Evolutionary conservation across 2,888 invertebrate species (phyloP), one percentile per base, ranked within the genome.

Genomic region (Philonicus albiceps): DNA sequence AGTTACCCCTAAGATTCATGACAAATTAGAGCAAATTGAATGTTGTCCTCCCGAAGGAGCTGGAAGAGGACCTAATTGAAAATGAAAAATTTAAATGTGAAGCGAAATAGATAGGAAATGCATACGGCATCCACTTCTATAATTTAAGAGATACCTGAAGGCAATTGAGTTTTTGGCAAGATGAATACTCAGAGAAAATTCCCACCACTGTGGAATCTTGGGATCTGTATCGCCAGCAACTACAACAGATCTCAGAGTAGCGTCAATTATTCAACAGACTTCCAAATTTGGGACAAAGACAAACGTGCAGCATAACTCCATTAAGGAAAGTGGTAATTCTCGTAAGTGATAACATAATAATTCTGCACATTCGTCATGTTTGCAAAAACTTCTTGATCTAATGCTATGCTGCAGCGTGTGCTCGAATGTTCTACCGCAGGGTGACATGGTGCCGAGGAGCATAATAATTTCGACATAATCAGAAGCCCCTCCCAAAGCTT

Each of bases 261-360:
- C 64, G 27, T 37, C 81, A 83, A 83, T 83, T 64, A 83, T 83
- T 55, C 81, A 64, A 27, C 37, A 83, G 37, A 64, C 81, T 83
- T 78, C 30, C 78, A 13, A 30, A 43, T 78, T 43, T 7, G 49
- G 74, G 13, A 31, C 1, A 7, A 43, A 78, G 30, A 43, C 43
- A 78, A 78, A 30, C 78, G 43, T 49, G 43, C 43, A 76, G 34
- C 49, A 37, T 22, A 49, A 43, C 49, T 27, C 49, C 78, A 49
- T 78, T 78, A 49, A 11, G 27, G 78, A 22, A 83, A 64, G 81
- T 34, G 64, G 37, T 64, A 83, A 83, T 83, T 64, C 37, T 34
- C 64, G 55, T 64, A 55, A 83, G 64, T 64, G 81, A 83, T 64
- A 83, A 83, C 53, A 83, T 83, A 83, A 83, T 64, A 78, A 78